Evolutionary conservation across 1,140 invertebrate species (phyloP).

Genomic region (Carposina sasakii): DNA sequence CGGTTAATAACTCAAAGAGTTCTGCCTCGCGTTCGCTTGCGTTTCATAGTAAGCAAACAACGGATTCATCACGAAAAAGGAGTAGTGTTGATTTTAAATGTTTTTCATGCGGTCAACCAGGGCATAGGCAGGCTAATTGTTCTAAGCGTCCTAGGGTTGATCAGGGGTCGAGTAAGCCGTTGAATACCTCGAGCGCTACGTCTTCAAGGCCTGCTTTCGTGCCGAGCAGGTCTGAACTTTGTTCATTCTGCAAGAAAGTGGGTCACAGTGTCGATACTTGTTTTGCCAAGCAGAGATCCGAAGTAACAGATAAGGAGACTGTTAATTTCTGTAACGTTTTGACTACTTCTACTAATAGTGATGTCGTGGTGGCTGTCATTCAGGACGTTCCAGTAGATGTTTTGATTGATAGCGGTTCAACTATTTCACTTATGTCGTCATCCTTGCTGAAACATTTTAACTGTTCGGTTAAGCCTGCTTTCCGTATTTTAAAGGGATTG

Average conservation of each 20-base stretch:
- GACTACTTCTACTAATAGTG: neutral
- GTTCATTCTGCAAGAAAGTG: neutral
- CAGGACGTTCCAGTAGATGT: conserved; percentile 16
- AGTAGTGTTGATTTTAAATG: no score
- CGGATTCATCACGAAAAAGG: no score
- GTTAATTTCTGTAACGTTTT: neutral
- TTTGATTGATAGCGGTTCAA: conserved; percentile 27
- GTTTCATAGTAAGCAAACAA: no score
- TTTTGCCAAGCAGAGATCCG: neutral
- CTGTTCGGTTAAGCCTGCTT: conserved; percentile 7
- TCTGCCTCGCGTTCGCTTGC: no score
- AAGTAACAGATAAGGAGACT: neutral
- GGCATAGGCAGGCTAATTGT: no score
- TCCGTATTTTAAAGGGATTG: conserved; percentile 16
- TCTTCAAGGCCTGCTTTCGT: no score
- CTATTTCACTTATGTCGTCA: conserved; percentile 20
- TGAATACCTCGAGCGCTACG: no score
- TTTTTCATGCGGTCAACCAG: no score
- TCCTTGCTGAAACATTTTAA: conserved; percentile 23
- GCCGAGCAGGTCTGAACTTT: neutral
- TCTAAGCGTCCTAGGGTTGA: no score
- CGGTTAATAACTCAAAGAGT: no score
- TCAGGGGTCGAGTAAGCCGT: no score
- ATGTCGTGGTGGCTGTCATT: conserved; percentile 15
- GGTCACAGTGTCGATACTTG: neutral